phyloP scores from a whole-genome alignment of 2,888 invertebrate genomes.

The Nematopogon swammerdamellus region DNA sequence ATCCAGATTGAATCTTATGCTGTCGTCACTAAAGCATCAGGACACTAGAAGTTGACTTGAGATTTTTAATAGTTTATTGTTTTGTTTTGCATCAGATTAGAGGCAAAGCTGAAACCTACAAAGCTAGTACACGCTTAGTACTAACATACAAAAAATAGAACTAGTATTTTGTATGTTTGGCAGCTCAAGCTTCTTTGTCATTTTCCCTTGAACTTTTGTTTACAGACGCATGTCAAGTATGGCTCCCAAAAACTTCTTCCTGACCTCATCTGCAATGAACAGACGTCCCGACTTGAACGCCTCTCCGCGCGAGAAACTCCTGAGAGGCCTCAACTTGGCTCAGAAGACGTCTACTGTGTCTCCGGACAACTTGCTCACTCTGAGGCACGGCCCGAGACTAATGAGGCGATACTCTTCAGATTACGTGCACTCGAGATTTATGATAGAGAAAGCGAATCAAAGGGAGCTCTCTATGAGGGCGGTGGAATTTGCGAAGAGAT shows the following conservation, averaged over 20 bases:
- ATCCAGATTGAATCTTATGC: no score
- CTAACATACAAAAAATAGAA: no score
- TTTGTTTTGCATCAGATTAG: no score
- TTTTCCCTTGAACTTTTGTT: conserved; percentile 4
- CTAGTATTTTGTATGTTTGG: no score
- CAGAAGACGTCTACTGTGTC: conserved; percentile 14
- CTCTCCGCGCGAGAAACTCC: conserved; percentile 18
- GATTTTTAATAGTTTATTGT: no score
- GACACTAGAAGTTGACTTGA: no score
- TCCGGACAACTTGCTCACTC: conserved; percentile 22
- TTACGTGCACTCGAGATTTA: conserved; percentile 24
- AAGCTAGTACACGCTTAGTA: no score
- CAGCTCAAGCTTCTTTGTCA: no score
- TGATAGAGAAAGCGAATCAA: conserved; percentile 21
- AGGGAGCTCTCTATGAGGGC: conserved; percentile 24
- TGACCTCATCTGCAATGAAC: conserved; percentile 17
- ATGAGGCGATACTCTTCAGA: conserved; percentile 36
- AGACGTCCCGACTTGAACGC: conserved; percentile 14
- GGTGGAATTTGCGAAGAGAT: conserved; percentile 27
- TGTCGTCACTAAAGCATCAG: no score
- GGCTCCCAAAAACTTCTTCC: conserved; percentile 17
- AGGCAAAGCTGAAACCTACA: no score
- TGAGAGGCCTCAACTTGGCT: conserved; percentile 15
- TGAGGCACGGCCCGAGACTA: conserved; percentile 28
- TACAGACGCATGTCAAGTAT: conserved; percentile 20